Percentiles rank a stretch among this genome's conserved stretches.
Evolutionary conservation across 2,888 invertebrate species (phyloP).

Genomic region (Carpatolechia fugitivella): DNA sequence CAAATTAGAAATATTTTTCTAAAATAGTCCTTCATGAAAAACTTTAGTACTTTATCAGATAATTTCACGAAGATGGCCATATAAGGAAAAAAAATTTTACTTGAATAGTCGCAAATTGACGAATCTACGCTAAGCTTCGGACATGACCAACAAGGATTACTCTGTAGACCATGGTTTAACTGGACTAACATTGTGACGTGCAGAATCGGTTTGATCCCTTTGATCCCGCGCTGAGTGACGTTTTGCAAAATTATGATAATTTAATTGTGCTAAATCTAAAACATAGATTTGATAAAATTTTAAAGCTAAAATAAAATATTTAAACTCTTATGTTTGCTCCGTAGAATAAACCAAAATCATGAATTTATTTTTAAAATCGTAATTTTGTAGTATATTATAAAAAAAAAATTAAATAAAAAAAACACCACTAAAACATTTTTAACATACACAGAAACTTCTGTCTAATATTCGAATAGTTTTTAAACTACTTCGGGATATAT

Average conservation of each 20-base stretch:
- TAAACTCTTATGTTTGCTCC: not conserved
- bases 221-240: not conserved
- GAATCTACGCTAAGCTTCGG: not conserved
- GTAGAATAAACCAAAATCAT: not conserved
- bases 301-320: not conserved
- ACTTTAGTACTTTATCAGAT: no score
- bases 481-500: not conserved
- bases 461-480: not conserved
- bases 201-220: not conserved
- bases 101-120: not conserved
- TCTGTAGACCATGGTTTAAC: not conserved
- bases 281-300: not conserved
- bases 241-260: not conserved
- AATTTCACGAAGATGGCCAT: no score
- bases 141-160: constrained; percentile 10
- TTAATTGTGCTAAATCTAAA: no score
- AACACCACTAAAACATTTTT: no score
- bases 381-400: no score
- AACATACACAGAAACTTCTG: no score
- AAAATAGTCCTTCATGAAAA: no score
- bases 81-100: no score
- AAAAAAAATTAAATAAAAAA: no score
- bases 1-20: no score
- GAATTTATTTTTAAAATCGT: no score
- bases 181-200: not conserved